Evolutionary conservation across 1,140 invertebrate genomes (phyloP).

Genomic region (Aporrectodea caliginosa): DNA sequence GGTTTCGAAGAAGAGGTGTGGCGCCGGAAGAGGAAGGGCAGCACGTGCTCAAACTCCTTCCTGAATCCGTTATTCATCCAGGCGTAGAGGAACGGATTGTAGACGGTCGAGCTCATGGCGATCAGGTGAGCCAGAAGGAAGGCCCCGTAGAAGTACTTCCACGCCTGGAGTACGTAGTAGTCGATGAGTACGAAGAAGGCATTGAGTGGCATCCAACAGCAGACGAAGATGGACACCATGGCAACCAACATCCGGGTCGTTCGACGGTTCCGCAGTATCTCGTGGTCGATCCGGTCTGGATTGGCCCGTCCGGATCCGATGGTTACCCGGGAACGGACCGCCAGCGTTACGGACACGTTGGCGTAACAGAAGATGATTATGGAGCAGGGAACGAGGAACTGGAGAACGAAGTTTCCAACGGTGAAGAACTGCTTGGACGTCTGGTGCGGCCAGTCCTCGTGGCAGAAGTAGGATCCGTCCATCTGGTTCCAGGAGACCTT

Average conservation of each 20-base stretch:
- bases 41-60: conserved; percentile 73
- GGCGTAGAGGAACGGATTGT: conserved; percentile 67
- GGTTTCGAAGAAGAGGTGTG: too few relatives aligned
- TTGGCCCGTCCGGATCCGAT: conserved; percentile 70
- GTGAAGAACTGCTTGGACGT: conserved; percentile 72
- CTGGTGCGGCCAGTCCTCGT: conserved; percentile 80
- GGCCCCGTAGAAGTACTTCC: conserved; percentile 47
- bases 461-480: conserved; percentile 61
- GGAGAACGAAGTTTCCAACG: conserved; percentile 79
- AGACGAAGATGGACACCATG: conserved; percentile 91
- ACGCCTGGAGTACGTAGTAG: conserved; percentile 57
- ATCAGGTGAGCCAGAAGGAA: conserved; percentile 87
- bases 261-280: conserved; percentile 66
- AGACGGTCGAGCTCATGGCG: conserved; percentile 82
- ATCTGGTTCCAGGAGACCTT: conserved; percentile 39
- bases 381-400: conserved; percentile 90
- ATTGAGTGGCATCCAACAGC: conserved; percentile 95
- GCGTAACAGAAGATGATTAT: conserved; percentile 91
- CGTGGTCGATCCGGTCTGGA: conserved; percentile 59
- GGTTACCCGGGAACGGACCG: conserved; percentile 56
- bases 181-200: conserved; percentile 44
- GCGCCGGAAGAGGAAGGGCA: conserved; percentile 40
- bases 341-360: conserved; percentile 81
- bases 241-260: conserved; percentile 87
- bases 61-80: conserved; percentile 98